Conservation (phyloP, 2,113 vertebrate species). For the Sceloporus tristichus region DNA sequence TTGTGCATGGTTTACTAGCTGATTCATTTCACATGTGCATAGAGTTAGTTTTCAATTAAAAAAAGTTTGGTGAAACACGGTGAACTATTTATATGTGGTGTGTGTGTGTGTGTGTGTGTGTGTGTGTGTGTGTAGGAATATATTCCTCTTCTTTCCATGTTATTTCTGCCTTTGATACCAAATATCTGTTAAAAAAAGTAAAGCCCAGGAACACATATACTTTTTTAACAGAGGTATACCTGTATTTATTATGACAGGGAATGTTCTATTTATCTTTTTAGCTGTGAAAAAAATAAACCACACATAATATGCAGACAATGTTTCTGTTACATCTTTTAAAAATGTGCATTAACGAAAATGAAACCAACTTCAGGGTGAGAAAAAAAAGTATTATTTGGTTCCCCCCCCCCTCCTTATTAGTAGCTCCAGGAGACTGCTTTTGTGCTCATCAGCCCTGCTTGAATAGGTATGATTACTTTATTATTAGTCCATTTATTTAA, state of each 20-base stretch:
- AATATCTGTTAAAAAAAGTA: not conserved
- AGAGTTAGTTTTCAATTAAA: no score
- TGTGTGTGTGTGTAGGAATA: not conserved
- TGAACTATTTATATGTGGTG: no score
- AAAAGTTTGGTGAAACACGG: not conserved
- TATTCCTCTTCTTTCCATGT: not conserved
- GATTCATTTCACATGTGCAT: no score
- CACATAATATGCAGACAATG: not conserved
- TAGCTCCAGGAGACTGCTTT: slow-evolving; percentile 56
- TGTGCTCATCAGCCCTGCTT: slow-evolving; percentile 63
- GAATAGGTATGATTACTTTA: slow-evolving; percentile 60
- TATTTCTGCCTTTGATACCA: not conserved
- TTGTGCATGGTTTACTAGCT: no score
- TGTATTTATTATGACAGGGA: not conserved
- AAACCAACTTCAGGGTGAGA: not conserved
- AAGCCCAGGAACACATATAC: not conserved
- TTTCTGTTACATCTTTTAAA: not conserved
- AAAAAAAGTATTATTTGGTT: not conserved
- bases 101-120: not conserved
- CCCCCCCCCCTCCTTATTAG: slow-evolving; percentile 59
- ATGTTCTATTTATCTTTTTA: not conserved
- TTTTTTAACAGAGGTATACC: not conserved
- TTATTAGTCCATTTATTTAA: slow-evolving; percentile 72
- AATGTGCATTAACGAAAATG: not conserved
- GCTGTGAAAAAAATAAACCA: not conserved